Percentiles rank a stretch among this genome's conserved stretches.
phyloP scores from a whole-genome alignment of 1,140 invertebrate genomes.

The Harpegnathos saltator region DNA sequence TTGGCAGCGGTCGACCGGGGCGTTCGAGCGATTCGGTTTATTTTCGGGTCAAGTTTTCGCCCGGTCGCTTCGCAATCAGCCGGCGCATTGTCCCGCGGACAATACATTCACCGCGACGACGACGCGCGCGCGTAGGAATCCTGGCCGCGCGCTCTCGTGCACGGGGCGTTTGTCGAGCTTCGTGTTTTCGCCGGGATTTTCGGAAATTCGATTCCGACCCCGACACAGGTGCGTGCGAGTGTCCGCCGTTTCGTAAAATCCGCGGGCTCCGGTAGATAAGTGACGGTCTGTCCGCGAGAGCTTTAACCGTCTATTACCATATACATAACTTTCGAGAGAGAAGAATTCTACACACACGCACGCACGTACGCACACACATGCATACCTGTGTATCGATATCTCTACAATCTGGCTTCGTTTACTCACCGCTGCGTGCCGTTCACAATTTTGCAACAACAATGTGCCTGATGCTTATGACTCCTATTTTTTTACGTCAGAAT shows the following conservation, averaged over 20 bases:
- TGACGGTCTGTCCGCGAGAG: too few species aligned
- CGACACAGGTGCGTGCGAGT: not conserved
- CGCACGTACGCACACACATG: too few species aligned
- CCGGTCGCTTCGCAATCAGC: slow-evolving; percentile 80
- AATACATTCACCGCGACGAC: slow-evolving; percentile 77
- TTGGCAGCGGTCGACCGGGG: slow-evolving; percentile 72
- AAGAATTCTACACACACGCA: too few species aligned
- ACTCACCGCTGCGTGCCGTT: too few species aligned
- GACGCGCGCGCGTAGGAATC: slow-evolving; percentile 53
- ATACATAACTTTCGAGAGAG: too few species aligned
- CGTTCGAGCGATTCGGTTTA: slow-evolving; percentile 78
- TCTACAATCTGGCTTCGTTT: too few species aligned
- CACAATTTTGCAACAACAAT: too few species aligned
- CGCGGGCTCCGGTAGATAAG: not conserved
- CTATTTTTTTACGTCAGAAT: too few species aligned
- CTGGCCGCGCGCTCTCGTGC: slow-evolving; percentile 18
- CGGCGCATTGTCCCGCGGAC: slow-evolving; percentile 79
- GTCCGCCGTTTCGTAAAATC: not conserved
- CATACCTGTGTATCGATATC: too few species aligned
- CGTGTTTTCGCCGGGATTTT: slow-evolving; percentile 79
- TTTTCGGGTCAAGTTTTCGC: slow-evolving; percentile 83
- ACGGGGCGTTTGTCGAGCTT: slow-evolving; percentile 26
- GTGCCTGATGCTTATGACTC: too few species aligned
- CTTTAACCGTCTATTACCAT: too few species aligned
- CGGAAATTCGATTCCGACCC: slow-evolving; percentile 77